A percentile compares a stretch with the other conserved stretches of the same genome.
Evolutionary conservation across 2,113 vertebrate species (phyloP).

Genomic region (Polyodon spathula): DNA sequence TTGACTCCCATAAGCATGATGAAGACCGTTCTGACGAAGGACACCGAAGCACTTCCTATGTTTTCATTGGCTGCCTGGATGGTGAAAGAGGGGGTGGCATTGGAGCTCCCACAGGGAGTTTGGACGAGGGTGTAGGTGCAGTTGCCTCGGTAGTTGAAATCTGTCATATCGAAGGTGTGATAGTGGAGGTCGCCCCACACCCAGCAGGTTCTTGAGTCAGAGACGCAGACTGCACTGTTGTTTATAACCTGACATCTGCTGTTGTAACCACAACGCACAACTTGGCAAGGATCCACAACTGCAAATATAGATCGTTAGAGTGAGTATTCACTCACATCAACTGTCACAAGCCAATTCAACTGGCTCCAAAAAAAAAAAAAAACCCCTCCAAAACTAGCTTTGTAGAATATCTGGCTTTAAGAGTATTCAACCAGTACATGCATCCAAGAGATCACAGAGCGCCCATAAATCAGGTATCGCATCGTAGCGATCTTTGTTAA

Average conservation of each 20-base stretch:
- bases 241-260: conserved; percentile 4
- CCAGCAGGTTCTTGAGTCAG: conserved; percentile 36
- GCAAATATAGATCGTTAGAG: no score
- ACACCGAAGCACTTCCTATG: conserved; percentile 13
- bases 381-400: background rate
- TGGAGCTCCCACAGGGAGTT: conserved; percentile 21
- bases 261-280: conserved; percentile 18
- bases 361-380: no score
- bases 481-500: no score
- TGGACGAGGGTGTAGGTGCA: conserved; percentile 50
- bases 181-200: conserved; percentile 61
- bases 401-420: no score
- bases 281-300: conserved; percentile 16
- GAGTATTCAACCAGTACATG: no score
- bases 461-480: no score
- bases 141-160: conserved; percentile 59
- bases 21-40: conserved; percentile 16
- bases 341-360: no score
- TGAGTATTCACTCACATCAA: no score
- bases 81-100: background rate
- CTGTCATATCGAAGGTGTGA: conserved; percentile 45
- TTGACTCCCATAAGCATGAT: conserved; percentile 20
- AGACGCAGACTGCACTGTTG: conserved; percentile 13
- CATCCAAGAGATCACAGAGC: no score
- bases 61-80: conserved; percentile 20